Percentiles rank a stretch among this genome's conserved stretches.
phyloP scores from a whole-genome alignment of 2,888 invertebrate species.

The Ditula angustiorana region DNA sequence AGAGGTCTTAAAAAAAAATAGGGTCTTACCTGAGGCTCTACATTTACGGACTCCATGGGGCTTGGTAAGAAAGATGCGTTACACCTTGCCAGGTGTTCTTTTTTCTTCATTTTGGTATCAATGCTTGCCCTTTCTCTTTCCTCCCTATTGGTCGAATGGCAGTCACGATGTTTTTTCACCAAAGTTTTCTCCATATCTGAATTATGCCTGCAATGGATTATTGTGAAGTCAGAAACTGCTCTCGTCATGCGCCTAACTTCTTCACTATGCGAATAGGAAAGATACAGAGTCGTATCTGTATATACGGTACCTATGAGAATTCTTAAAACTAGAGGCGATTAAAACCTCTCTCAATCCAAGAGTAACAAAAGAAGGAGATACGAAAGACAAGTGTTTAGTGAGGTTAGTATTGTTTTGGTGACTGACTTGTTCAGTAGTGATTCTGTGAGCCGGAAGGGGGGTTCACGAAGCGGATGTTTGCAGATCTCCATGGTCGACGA shows the following conservation, averaged over 20 bases:
- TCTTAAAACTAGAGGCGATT: too few species aligned
- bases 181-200: slow-evolving; percentile 93
- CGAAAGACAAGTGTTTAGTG: neutral
- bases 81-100: slow-evolving; percentile 73
- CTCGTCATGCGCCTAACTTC: too few species aligned
- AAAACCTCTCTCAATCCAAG: neutral
- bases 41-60: slow-evolving; percentile 37
- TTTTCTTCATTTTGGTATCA: slow-evolving; percentile 75
- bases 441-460: slow-evolving; percentile 59
- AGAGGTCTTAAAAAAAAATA: neutral
- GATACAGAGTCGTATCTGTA: too few species aligned
- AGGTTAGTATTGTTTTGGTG: neutral
- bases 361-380: too few species aligned
- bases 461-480: slow-evolving; percentile 42
- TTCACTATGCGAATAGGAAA: too few species aligned
- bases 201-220: slow-evolving; percentile 87
- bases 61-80: slow-evolving; percentile 71
- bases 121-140: slow-evolving; percentile 53
- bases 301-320: too few species aligned
- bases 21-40: slow-evolving; percentile 43
- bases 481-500: slow-evolving; percentile 39
- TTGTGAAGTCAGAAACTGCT: neutral
- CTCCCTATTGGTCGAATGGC: slow-evolving; percentile 72
- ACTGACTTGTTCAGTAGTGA: slow-evolving; percentile 61
- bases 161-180: slow-evolving; percentile 89